Evolutionary conservation across 2,113 vertebrate genomes (phyloP), one percentile per base, ranked within the genome.

Genomic region (Chlorocebus sabaeus): DNA sequence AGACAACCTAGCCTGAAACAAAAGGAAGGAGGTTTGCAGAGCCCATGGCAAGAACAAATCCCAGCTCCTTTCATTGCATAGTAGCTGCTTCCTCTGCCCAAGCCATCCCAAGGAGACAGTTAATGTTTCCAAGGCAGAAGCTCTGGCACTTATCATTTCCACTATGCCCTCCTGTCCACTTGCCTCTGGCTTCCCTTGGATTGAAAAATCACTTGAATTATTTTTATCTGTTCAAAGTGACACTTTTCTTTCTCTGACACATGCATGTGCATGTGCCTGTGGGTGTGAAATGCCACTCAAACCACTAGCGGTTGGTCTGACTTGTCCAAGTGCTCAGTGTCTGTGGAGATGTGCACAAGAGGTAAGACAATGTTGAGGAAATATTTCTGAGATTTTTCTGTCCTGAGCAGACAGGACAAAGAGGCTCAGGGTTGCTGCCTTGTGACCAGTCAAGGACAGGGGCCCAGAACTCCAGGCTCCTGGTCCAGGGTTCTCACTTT

Each of bases 181-280:
- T 45, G 68, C 83, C 52, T 78, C 93, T 87, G 83, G 57, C 73
- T 14, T 50, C 35, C 5, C 27, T 79, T 45, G 45, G 23, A 75
- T 11, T 92, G 86, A 92, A 90, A 95, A 92, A 40, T 59, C 72
- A n/a, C 79, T 96, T 82, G 50, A 89, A 23, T 52, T 87, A 40
- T 9, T 97, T 79, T 89, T n/a, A 61, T 78, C 79, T 85, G n/a
- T 70, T 64, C 90, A 70, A 40, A 96, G 90, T 67, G 45, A 93
- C 85, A 38, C 64, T 95, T 75, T 43, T 61, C 80, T 45, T 68
- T 78, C 85, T 32, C 45, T 20, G 27, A 7, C 32, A 9, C 22
- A 50, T 3, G 30, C 2, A 12, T n/a, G 40, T 7, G 2, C 3
- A 27, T 27, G 27, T 2, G 23, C 3, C 23, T n/a, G 40, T 7